Base-by-base conservation (phyloP, 2,888 invertebrate species). In the Merodon equestris region DNA sequence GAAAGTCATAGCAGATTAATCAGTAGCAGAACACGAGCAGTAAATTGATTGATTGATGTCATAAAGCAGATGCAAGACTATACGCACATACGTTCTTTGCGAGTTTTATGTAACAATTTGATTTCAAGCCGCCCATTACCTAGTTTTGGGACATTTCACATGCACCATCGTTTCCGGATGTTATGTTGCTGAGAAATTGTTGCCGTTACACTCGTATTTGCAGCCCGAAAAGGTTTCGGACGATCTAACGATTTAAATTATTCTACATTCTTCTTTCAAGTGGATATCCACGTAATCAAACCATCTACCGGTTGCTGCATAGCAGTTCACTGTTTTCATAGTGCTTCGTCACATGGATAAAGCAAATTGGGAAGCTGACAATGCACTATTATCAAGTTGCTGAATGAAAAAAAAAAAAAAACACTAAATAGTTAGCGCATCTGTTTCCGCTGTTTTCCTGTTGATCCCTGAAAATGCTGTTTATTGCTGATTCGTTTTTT, bases 401-500 rank as follows among this genome's bases (percentile, higher is more conserved):
- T 67, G 71, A 40, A 27, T 51, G 40, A 73, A 60, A n/a, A n/a
- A n/a, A n/a, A n/a, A n/a, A n/a, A n/a, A n/a, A n/a, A n/a, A n/a
- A n/a, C n/a, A n/a, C n/a, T n/a, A n/a, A n/a, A n/a, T n/a, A n/a
- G n/a, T 72, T 64, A 60, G 54, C 58, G 27, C 56, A 74, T 74
- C 74, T 81, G 64, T 75, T 70, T 77, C 67, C 38, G 57, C 68
- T 74, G 79, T 67, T 79, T 74, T 72, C 71, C 76, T 72, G 76
- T 76, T 63, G 54, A 53, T 70, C 74, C 74, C 70, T 71, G 48
- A 56, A 51, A 57, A 50, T 64, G 64, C 73, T 53, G 77, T 73
- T 66, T 74, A 68, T 77, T 79, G 79, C 79, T 79, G 77, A 74
- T 79, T 79, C 68, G 74, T 60, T 68, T 74, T 79, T 79, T 68